A percentile compares a stretch with the other conserved stretches of the same genome.
Conservation (phyloP, 2,113 vertebrate genomes). For the Anolis carolinensis region DNA sequence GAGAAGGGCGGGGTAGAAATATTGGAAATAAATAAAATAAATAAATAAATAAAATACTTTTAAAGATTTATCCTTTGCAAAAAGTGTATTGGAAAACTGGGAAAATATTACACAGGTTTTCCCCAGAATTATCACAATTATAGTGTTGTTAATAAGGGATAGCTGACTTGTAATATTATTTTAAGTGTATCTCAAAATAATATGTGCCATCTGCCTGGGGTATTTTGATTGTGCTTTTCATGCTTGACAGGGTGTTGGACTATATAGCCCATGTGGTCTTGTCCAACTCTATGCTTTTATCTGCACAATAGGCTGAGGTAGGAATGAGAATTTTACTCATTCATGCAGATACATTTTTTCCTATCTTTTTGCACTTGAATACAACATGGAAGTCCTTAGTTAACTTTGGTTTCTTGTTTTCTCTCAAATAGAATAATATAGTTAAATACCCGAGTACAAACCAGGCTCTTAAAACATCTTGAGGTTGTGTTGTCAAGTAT, state of each 20-base stretch:
- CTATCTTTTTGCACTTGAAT: background rate
- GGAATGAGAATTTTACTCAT: background rate
- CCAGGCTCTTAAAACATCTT: background rate
- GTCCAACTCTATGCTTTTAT: no score
- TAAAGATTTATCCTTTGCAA: background rate
- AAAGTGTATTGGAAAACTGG: background rate
- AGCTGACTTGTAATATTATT: background rate
- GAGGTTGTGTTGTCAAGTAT: background rate
- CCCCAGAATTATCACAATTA: background rate
- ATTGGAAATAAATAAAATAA: no score
- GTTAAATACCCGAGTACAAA: background rate
- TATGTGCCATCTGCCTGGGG: no score
- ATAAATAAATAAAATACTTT: no score
- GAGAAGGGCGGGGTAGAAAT: no score
- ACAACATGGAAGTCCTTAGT: background rate
- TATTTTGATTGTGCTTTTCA: no score
- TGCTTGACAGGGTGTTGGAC: no score
- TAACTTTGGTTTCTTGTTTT: background rate
- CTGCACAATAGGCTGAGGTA: background rate
- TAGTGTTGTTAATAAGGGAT: background rate
- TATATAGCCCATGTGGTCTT: no score
- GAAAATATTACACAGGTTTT: no score
- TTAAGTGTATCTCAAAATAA: background rate
- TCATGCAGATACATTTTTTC: background rate
- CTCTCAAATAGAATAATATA: background rate